Percentiles rank a stretch among this genome's conserved stretches.
These are phyloP conservation scores for Dione vanillae DNA, from an alignment of 2,888 invertebrate genomes.

Conservation along the genomic window DNA sequence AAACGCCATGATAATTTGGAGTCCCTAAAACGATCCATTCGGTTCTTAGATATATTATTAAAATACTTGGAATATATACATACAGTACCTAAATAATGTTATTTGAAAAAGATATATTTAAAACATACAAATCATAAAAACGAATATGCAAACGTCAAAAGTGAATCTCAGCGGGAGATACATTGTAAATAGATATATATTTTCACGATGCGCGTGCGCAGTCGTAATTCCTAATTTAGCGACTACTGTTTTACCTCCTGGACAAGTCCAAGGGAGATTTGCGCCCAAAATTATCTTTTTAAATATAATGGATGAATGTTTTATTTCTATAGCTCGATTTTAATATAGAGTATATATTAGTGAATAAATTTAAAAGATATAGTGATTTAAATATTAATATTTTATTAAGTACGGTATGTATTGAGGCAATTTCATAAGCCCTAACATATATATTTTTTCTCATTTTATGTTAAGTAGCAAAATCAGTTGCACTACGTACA, in stretches of 20 bases:
- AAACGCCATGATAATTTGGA: too few relatives aligned
- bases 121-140: conserved; percentile 2
- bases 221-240: conserved; percentile 42
- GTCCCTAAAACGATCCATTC: too few relatives aligned
- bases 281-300: conserved; percentile 34
- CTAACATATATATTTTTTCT: too few relatives aligned
- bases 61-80: too few relatives aligned
- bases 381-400: too few relatives aligned
- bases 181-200: conserved; percentile 43
- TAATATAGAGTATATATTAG: neutral
- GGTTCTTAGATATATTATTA: too few relatives aligned
- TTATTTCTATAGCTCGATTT: neutral
- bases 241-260: conserved; percentile 19
- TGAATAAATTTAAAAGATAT: neutral
- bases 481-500: too few relatives aligned
- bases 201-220: conserved; percentile 34
- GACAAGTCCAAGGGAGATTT: conserved; percentile 40
- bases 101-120: neutral
- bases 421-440: too few relatives aligned
- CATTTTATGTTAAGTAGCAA: too few relatives aligned
- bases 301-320: neutral
- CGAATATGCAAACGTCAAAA: conserved; percentile 37
- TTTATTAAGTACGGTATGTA: too few relatives aligned
- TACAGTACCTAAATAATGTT: too few relatives aligned
- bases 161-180: conserved; percentile 41